Evolutionary conservation across 2,113 vertebrate species (phyloP).

Genomic region (Esox niger): DNA sequence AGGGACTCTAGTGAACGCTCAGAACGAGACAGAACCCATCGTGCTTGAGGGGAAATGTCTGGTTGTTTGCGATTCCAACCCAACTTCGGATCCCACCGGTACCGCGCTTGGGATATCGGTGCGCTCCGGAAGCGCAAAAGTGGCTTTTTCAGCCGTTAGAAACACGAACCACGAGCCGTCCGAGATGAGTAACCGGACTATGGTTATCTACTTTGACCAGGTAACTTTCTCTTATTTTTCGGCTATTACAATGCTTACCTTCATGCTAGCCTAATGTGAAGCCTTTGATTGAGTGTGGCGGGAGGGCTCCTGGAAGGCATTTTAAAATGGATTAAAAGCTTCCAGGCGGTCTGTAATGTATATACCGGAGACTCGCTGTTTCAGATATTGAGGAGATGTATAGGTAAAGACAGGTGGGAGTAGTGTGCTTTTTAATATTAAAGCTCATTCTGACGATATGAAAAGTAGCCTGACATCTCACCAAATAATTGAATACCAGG

Average conservation of each 20-base stretch:
- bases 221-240: slow-evolving; percentile 58
- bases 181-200: slow-evolving; percentile 97
- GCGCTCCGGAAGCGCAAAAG: slow-evolving; percentile 92
- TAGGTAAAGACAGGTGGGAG: not conserved
- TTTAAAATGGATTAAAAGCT: too few relatives aligned
- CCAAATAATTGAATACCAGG: slow-evolving; percentile 60
- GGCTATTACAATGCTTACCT: too few relatives aligned
- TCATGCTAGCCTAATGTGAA: too few relatives aligned
- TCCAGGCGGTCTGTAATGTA: too few relatives aligned
- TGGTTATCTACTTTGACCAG: slow-evolving; percentile 97
- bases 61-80: slow-evolving; percentile 96
- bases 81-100: slow-evolving; percentile 89
- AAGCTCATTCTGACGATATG: slow-evolving; percentile 27
- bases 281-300: too few relatives aligned
- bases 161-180: slow-evolving; percentile 98
- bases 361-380: too few relatives aligned
- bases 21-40: slow-evolving; percentile 96
- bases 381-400: not conserved
- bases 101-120: slow-evolving; percentile 94
- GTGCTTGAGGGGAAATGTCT: slow-evolving; percentile 94
- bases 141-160: slow-evolving; percentile 92
- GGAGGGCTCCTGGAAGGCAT: too few relatives aligned
- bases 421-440: slow-evolving; percentile 26
- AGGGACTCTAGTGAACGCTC: slow-evolving; percentile 75
- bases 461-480: slow-evolving; percentile 26